Conservation (phyloP, 2,113 vertebrate genomes). For the Nycticryphes semicollaris region DNA sequence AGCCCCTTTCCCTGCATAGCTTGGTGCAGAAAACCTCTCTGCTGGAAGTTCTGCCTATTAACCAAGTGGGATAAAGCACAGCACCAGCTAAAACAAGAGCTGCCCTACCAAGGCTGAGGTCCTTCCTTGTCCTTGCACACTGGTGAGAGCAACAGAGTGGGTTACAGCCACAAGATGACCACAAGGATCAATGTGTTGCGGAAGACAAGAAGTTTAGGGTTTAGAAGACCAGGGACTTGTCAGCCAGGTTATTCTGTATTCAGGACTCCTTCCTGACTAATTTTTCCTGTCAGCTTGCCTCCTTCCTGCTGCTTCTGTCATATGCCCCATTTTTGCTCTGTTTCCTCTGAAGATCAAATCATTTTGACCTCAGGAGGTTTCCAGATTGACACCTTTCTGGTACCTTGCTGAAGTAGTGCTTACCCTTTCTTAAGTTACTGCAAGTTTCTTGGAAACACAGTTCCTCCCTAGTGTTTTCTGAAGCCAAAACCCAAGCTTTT, state of each 20-base stretch:
- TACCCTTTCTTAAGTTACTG: not conserved
- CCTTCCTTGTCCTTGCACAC: not conserved
- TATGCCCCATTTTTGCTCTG: not conserved
- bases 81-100: not conserved
- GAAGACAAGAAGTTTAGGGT: not conserved
- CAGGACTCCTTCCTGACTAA: not conserved
- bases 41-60: not conserved
- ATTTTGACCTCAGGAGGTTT: not conserved
- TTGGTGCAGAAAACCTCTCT: rapidly evolving
- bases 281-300: not conserved
- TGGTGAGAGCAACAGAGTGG: not conserved
- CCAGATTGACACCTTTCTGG: not conserved
- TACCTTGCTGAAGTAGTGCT: not conserved
- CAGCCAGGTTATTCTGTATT: not conserved
- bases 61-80: not conserved
- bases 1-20: rapidly evolving
- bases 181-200: not conserved
- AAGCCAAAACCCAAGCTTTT: not conserved
- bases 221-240: not conserved
- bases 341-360: not conserved
- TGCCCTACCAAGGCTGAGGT: not conserved
- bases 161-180: not conserved
- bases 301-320: not conserved
- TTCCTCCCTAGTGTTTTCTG: not conserved
- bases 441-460: not conserved